Evolutionary conservation across 1,140 invertebrate species (phyloP).

Genomic region (Mercenaria mercenaria): DNA sequence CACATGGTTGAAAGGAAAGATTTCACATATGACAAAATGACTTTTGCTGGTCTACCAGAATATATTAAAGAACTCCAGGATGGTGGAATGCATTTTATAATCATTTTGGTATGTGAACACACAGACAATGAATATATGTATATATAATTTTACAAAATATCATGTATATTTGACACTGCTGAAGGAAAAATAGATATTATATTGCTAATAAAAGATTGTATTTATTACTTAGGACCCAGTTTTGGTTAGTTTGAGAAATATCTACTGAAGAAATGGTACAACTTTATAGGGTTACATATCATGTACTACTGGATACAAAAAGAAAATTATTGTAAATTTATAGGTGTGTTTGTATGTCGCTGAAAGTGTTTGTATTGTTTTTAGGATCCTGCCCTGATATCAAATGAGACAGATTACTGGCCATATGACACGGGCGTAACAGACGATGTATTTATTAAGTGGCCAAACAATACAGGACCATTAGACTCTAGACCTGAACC

Average conservation of each 20-base stretch:
- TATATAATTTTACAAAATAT: no score
- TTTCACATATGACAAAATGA: constrained; percentile 92
- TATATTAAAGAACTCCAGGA: constrained; percentile 92
- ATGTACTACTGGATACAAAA: no score
- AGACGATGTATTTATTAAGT: constrained; percentile 79
- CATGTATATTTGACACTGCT: background rate
- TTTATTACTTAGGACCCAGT: no score
- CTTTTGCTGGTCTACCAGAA: constrained; percentile 90
- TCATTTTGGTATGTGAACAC: constrained; percentile 77
- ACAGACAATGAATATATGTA: background rate
- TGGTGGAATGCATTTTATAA: constrained; percentile 77
- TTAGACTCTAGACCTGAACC: constrained; percentile 63
- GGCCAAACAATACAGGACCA: constrained; percentile 72
- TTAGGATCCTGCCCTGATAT: constrained; percentile 78
- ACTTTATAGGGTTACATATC: no score
- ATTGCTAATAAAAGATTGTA: background rate
- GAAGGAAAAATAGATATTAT: background rate
- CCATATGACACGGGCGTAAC: constrained; percentile 71
- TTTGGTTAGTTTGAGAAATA: no score
- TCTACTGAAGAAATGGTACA: no score
- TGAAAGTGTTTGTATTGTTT: background rate
- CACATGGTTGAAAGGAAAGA: constrained; percentile 95
- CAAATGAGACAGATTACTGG: constrained; percentile 76
- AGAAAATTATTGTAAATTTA: no score
- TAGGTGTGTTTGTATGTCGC: no score